These are phyloP conservation scores for Callyntrura guangdongensis DNA, from an alignment of 2,888 invertebrate genomes.

Conservation along the genomic window DNA sequence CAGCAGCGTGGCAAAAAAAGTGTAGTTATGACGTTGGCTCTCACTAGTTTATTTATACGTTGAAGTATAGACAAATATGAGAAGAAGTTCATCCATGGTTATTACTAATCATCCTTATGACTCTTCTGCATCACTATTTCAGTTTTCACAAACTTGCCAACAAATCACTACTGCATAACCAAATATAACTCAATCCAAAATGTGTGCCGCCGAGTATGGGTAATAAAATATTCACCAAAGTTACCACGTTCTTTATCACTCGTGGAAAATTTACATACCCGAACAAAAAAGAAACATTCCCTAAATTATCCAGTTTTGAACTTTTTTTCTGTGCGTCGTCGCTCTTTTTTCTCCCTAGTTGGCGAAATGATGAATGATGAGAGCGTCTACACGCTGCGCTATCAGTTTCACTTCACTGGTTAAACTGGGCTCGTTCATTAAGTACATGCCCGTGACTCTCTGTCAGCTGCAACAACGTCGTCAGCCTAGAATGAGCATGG, in stretches of 20 bases:
- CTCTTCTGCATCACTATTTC: slow-evolving; percentile 2
- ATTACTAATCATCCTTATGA: neutral
- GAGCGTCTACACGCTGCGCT: neutral
- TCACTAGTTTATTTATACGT: slow-evolving; percentile 32
- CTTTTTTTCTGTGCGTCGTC: neutral
- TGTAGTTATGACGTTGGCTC: slow-evolving; percentile 27
- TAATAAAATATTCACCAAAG: neutral
- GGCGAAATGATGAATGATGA: slow-evolving; percentile 46
- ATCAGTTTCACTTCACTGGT: neutral
- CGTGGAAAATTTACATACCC: slow-evolving; percentile 13
- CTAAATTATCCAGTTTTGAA: neutral
- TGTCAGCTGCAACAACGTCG: neutral
- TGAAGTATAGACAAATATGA: slow-evolving; percentile 39
- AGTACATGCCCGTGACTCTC: neutral
- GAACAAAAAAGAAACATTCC: slow-evolving; percentile 11
- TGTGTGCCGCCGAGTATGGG: too few species aligned
- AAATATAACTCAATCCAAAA: neutral
- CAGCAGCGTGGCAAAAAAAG: neutral
- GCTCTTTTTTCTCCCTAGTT: slow-evolving; percentile 29
- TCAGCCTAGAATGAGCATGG: too few species aligned
- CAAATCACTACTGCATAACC: slow-evolving; percentile 33
- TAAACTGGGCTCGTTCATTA: neutral
- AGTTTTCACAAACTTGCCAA: slow-evolving; percentile 6
- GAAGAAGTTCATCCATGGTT: neutral
- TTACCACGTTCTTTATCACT: slow-evolving; percentile 17